These are phyloP conservation scores for Umimayanthus kanabou DNA, from an alignment of 92 coral and sea anemone species.

Conservation along the genomic window DNA sequence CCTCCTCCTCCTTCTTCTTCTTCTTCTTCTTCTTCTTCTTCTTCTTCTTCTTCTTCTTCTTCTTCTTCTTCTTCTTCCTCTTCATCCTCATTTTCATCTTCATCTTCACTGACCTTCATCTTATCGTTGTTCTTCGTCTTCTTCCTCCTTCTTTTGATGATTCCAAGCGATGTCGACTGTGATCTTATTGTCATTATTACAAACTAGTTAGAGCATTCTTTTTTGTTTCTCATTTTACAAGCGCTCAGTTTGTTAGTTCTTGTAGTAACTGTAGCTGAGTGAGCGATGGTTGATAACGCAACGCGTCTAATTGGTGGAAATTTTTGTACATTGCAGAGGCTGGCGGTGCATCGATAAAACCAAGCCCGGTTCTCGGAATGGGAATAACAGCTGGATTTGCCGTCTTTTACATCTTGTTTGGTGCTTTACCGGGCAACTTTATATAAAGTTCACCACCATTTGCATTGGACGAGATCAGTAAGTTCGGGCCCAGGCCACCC, in stretches of 20 bases:
- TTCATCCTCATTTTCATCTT: too few species aligned
- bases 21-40: too few species aligned
- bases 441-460: background rate
- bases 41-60: too few species aligned
- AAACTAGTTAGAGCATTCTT: too few species aligned
- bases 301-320: background rate
- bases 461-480: background rate
- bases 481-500: background rate
- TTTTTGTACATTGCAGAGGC: background rate
- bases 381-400: slow-evolving; percentile 11
- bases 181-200: too few species aligned
- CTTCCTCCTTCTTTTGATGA: too few species aligned
- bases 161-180: too few species aligned
- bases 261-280: background rate
- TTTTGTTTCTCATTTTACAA: too few species aligned
- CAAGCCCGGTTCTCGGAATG: slow-evolving; percentile 5
- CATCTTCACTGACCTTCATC: too few species aligned
- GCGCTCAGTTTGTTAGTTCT: background rate
- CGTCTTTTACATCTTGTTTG: background rate
- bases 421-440: background rate
- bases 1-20: too few species aligned
- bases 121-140: too few species aligned
- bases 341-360: slow-evolving; percentile 10
- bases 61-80: too few species aligned
- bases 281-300: background rate